Percentiles rank a stretch among this genome's conserved stretches.
Conservation (phyloP, 2,113 vertebrate species). For the Pseudonaja textilis region DNA sequence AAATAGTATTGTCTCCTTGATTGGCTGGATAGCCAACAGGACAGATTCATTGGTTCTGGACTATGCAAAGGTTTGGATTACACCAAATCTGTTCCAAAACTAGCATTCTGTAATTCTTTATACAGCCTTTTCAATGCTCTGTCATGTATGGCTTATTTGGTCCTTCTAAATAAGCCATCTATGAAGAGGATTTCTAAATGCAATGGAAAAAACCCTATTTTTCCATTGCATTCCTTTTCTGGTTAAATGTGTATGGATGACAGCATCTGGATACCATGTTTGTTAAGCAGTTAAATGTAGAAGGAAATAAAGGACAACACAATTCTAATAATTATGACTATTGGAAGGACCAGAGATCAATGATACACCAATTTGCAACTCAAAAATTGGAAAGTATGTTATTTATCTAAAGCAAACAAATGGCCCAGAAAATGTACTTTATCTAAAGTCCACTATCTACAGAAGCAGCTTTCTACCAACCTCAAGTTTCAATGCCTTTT, state of each 20-base stretch:
- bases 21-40: not conserved
- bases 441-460: not conserved
- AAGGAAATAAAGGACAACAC: not conserved
- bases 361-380: not conserved
- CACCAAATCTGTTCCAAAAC: not conserved
- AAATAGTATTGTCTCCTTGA: not conserved
- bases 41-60: not conserved
- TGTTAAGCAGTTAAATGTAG: not conserved
- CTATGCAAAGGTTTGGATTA: not conserved
- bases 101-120: not conserved
- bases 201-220: not conserved
- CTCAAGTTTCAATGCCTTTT: constrained; percentile 74
- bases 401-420: not conserved
- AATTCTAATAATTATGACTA: not conserved
- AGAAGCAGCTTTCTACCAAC: constrained; percentile 61
- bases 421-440: too few species aligned
- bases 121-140: not conserved
- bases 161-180: constrained; percentile 17
- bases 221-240: not conserved
- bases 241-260: not conserved
- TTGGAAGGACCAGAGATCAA: not conserved
- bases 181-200: accelerated
- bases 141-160: not conserved
- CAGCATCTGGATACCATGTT: not conserved
- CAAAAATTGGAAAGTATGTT: not conserved